phyloP scores from a whole-genome alignment of 2,797 vertebrate species.

The Eptatretus atami region DNA sequence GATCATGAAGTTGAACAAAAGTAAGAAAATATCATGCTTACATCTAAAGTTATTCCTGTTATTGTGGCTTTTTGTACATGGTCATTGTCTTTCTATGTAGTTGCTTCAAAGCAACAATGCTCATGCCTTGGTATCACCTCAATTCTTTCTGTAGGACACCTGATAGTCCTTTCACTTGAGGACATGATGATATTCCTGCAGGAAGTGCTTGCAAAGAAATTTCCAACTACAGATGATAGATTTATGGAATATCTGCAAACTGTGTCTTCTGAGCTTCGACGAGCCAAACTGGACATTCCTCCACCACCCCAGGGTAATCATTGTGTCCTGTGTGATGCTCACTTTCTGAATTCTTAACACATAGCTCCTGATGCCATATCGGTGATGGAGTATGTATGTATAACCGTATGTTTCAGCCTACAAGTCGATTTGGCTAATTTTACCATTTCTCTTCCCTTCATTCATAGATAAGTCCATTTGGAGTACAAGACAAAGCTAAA shows the following conservation, averaged over 20 bases:
- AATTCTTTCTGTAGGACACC: conserved; percentile 25
- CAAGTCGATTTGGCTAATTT: too few species aligned
- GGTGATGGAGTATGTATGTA: too few species aligned
- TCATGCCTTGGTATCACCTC: background rate
- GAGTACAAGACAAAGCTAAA: too few species aligned
- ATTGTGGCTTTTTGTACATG: background rate
- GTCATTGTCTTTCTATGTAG: too few species aligned
- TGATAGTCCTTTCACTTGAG: conserved; percentile 79
- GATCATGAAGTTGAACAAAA: conserved; percentile 26
- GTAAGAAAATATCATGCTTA: background rate
- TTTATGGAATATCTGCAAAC: conserved; percentile 67
- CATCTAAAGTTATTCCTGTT: too few species aligned
- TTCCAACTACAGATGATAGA: conserved; percentile 59
- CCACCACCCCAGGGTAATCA: conserved; percentile 27
- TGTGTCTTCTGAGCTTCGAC: conserved; percentile 51
- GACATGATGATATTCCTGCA: conserved; percentile 84
- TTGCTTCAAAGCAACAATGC: too few species aligned
- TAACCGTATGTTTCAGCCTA: too few species aligned
- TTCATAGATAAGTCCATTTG: too few species aligned
- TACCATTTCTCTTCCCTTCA: too few species aligned
- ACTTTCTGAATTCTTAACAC: too few species aligned
- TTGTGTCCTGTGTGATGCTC: too few species aligned
- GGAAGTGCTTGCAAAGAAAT: conserved; percentile 48
- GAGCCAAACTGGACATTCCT: conserved; percentile 53
- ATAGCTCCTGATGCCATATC: too few species aligned